Percentiles rank a stretch among this genome's conserved stretches.
These are phyloP conservation scores for Dolichoris vasculosae DNA, from an alignment of 1,140 invertebrate species.

Conservation along the genomic window DNA sequence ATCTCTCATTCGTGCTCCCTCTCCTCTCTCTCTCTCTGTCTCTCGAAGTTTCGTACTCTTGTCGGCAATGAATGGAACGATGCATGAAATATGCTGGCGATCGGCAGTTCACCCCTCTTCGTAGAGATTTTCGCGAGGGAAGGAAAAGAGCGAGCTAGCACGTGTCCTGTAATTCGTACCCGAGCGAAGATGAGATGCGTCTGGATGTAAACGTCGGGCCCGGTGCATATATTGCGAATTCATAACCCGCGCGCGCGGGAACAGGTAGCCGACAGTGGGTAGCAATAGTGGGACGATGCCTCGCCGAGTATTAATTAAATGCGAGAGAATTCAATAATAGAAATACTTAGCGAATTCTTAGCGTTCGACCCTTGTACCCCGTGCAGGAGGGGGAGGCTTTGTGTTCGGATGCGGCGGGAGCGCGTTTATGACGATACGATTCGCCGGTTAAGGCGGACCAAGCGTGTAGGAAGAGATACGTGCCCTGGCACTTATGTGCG, in stretches of 20 bases:
- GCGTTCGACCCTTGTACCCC: conserved; percentile 3
- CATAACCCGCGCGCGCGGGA: conserved; percentile 22
- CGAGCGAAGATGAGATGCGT: background rate
- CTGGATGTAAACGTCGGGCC: background rate
- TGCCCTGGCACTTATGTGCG: conserved; percentile 37
- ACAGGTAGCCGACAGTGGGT: conserved; percentile 30
- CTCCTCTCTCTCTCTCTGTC: background rate
- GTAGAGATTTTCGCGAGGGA: conserved; percentile 20
- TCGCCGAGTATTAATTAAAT: conserved; percentile 53
- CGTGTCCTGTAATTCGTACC: background rate
- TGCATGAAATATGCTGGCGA: conserved; percentile 65
- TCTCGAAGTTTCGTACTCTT: background rate
- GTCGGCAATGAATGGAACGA: conserved; percentile 62
- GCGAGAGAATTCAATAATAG: conserved; percentile 54
- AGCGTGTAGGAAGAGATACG: conserved; percentile 40
- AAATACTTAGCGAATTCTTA: conserved; percentile 53
- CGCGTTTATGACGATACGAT: conserved; percentile 22
- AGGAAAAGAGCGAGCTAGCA: background rate
- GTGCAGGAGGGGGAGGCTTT: background rate
- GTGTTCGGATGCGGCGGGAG: background rate
- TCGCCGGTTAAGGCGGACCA: background rate
- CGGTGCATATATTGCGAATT: conserved; percentile 26
- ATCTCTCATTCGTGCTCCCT: too few species aligned
- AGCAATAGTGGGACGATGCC: background rate
- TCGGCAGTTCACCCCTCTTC: conserved; percentile 35